Base-by-base conservation (phyloP, 2,113 vertebrate genomes). In the Heloderma charlesbogerti region DNA sequence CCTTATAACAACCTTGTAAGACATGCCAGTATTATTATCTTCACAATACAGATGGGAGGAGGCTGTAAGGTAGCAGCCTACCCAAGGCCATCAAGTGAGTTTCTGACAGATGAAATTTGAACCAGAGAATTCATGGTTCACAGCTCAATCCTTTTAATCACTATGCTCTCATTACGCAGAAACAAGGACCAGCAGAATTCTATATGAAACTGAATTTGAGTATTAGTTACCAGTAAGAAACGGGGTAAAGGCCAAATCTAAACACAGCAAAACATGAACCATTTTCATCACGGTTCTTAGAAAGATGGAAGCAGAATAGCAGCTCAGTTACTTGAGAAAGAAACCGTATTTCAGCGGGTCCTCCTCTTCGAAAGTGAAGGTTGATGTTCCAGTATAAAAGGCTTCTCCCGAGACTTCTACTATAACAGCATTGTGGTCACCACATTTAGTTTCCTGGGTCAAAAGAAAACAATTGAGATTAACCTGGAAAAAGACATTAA, bases 381-480 rank as follows among this genome's bases (percentile, higher is more conserved):
- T 97, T 48, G 98, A 97, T 27, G 97, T 96, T 1, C 99, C 99
- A 0, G 97, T 99, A 94, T 99, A 99, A 95, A 98, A 98, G 3
- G 99, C 98, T 96, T 97, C 97, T 93, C 99, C 99, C 0, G 98
- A 97, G 0, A 99, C 99, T 96, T 99, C 99, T 92, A 99, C 99
- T 3, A 99, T 90, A 2, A 99, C 98, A 0, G 98, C 98, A 0
- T 95, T 97, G 92, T 98, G 98, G 69, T 98, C 96, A 34, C 98
- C 98, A 92, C 98, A 99, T 72, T 71, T 97, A 4, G 97, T 95
- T 96, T 99, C 98, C 99, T 99, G 93, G 82, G 88, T 79, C 6
- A 92, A 94, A 85, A 88, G 57, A 90, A 78, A 71, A 77, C 29
- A 22, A 87, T 91, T 2, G 34, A 37, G 18, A 40, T 72, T 72